Evolutionary conservation across 2,888 invertebrate genomes (phyloP).

Genomic region (Arctia plantaginis): DNA sequence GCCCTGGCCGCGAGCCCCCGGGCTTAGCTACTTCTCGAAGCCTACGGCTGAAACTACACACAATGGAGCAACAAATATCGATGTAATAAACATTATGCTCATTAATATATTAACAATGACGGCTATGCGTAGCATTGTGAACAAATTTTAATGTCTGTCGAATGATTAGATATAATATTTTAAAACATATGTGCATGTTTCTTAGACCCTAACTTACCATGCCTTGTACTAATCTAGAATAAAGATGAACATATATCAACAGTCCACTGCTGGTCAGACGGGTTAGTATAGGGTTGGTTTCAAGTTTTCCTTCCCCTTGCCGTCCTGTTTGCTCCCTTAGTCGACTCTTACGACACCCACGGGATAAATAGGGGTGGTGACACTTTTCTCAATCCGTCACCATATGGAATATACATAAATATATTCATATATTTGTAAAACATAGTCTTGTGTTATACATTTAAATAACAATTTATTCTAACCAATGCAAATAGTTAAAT

Average conservation of each 20-base stretch:
- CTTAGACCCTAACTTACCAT: not conserved
- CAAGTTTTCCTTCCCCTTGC: too few species aligned
- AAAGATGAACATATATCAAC: not conserved
- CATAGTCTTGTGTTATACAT: too few species aligned
- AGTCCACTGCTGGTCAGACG: too few species aligned
- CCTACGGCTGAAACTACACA: conserved; percentile 40
- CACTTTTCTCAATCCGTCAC: too few species aligned
- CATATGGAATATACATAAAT: too few species aligned
- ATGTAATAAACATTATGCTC: conserved; percentile 17
- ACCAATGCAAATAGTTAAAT: too few species aligned
- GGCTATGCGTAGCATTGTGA: not conserved
- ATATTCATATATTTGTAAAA: too few species aligned
- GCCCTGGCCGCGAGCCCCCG: conserved; percentile 24
- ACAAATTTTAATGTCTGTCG: not conserved
- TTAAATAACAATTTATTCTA: too few species aligned
- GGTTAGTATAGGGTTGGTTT: too few species aligned
- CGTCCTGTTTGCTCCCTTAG: too few species aligned
- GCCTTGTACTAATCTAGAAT: not conserved
- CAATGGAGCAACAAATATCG: conserved; percentile 43
- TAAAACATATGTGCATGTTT: not conserved
- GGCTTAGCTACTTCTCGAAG: conserved; percentile 55
- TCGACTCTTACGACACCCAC: too few species aligned
- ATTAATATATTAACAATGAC: not conserved
- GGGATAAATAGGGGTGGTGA: too few species aligned
- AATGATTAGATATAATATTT: not conserved